A percentile compares a stretch with the other conserved stretches of the same genome.
phyloP scores from a whole-genome alignment of 2,888 invertebrate genomes.

The Lampropteryx suffumata region DNA sequence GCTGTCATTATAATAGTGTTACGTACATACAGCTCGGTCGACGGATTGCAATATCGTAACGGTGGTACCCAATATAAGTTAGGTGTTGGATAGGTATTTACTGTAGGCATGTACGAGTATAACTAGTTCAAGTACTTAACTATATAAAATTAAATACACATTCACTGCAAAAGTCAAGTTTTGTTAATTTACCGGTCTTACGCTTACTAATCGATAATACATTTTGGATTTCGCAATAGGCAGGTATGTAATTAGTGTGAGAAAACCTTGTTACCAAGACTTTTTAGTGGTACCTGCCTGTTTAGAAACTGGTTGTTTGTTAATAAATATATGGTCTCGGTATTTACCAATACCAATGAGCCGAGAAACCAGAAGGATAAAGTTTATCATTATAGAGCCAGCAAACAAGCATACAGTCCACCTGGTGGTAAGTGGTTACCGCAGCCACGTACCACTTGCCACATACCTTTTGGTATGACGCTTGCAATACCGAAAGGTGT shows the following conservation, averaged over 20 bases:
- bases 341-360: too few relatives aligned
- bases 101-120: slow-evolving; percentile 49
- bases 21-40: slow-evolving; percentile 64
- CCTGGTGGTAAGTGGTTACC: too few relatives aligned
- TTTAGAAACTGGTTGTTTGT: too few relatives aligned
- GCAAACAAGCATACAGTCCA: too few relatives aligned
- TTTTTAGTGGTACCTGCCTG: background rate
- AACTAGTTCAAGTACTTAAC: slow-evolving; percentile 53
- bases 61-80: slow-evolving; percentile 46
- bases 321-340: too few relatives aligned
- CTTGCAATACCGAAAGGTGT: too few relatives aligned
- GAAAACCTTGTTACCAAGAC: slow-evolving; percentile 28
- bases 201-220: slow-evolving; percentile 38
- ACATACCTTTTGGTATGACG: too few relatives aligned
- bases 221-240: slow-evolving; percentile 27
- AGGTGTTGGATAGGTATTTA: too few relatives aligned
- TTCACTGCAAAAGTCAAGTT: slow-evolving; percentile 53
- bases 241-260: slow-evolving; percentile 20
- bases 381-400: too few relatives aligned
- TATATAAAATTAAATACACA: slow-evolving; percentile 41
- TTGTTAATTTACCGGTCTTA: slow-evolving; percentile 47
- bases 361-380: too few relatives aligned
- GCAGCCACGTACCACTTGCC: too few relatives aligned
- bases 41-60: slow-evolving; percentile 50
- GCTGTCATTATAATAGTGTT: slow-evolving; percentile 64